These are phyloP conservation scores for Athene noctua DNA, from an alignment of 2,113 vertebrate species.

Conservation along the genomic window DNA sequence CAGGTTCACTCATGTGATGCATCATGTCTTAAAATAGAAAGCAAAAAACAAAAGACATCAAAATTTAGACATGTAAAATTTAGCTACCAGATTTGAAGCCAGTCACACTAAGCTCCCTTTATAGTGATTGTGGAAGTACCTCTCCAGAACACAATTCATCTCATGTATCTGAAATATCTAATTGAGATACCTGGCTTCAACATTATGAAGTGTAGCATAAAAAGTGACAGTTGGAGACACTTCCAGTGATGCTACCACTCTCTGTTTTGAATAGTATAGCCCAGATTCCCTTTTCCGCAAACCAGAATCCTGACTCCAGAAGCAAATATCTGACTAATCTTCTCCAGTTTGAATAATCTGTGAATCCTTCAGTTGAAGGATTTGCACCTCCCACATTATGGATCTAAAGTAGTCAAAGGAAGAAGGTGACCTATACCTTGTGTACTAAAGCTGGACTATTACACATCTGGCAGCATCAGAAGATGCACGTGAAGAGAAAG, in stretches of 20 bases:
- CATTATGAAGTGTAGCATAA: neutral
- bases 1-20: neutral
- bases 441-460: neutral
- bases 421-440: neutral
- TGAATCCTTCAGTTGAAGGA: neutral
- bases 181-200: neutral
- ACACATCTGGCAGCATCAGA: neutral
- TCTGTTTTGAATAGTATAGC: neutral
- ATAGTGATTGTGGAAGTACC: neutral
- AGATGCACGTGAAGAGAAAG: neutral
- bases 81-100: neutral
- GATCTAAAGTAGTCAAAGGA: neutral
- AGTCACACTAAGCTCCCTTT: neutral
- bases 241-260: neutral
- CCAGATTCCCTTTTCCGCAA: neutral
- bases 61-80: neutral
- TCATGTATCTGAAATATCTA: neutral
- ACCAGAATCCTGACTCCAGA: neutral
- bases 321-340: neutral
- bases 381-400: neutral
- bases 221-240: neutral
- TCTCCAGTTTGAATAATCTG: neutral
- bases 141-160: neutral
- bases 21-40: neutral
- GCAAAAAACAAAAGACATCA: neutral